Evolutionary conservation across 2,797 vertebrate species (phyloP), one percentile per base, ranked within the genome.

Genomic region (Carduelis carduelis): DNA sequence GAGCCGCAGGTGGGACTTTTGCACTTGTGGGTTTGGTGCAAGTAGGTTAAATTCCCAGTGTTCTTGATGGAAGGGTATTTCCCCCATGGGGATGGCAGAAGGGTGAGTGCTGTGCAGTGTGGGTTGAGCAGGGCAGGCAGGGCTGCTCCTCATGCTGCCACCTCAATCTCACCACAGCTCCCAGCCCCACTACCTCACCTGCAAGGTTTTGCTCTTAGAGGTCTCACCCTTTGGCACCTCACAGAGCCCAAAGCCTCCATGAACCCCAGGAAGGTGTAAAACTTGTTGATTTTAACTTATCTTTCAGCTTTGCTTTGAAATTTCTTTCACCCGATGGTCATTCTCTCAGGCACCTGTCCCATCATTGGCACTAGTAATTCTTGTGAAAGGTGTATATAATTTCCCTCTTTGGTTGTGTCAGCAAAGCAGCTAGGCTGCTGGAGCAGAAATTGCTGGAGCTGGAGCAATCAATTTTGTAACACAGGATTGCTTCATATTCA

Each of bases 401-500:
- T 89, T 94, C 53, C 30, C 22, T 37, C 22, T 53, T 49, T 78
- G n/a, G 19, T 80, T 93, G 56, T 85, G n/a, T 49, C 43, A 87
- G 56, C 49, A 85, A 71, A 94, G 70, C 41, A 79, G 28, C 77
- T 32, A 47, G 83, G 43, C 47, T 84, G 50, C 59, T 83, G 69
- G 41, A 74, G 32, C 44, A 82, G 55, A 93, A 35, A 74, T 34
- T 74, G 30, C 60, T 56, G 52, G 43, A 74, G 30, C 59, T 34
- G 24, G 12, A 66, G 22, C 57, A 77, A 85, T 94, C 81, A 75
- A 78, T 85, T 92, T 86, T 77, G 50, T 75, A 79, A 53, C 50
- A 44, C 22, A 18, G 24, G 49, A 22, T 52, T 90, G 64, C 61
- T 93, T 92, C 71, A 34, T 68, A 83, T 86, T 91, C 89, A 27